Conservation (phyloP, 1,140 invertebrate species). For the Aricia agestis region DNA sequence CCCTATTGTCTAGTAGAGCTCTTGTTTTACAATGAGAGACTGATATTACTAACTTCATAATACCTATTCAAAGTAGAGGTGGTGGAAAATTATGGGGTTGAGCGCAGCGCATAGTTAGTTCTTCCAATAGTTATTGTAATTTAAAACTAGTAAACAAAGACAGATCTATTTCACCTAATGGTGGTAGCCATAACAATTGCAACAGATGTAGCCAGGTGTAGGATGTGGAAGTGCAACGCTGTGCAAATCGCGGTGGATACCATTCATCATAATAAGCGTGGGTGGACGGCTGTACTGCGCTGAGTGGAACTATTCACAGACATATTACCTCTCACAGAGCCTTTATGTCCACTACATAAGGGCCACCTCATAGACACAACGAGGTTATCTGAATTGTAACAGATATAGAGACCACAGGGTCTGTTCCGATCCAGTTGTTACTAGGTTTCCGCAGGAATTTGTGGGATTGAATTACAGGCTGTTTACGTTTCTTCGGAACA, state of each 20-base stretch:
- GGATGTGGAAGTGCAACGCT: neutral
- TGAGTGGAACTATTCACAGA: neutral
- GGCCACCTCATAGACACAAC: no score
- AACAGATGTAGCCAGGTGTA: neutral
- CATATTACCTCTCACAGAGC: no score
- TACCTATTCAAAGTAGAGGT: no score
- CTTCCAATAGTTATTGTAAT: no score
- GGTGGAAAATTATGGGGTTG: no score
- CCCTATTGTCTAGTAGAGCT: neutral
- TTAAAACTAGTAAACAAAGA: no score
- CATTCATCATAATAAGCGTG: slow-evolving; percentile 12
- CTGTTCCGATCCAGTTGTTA: neutral
- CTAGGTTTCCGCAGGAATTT: neutral
- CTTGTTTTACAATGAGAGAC: neutral
- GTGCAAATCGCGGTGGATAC: slow-evolving; percentile 5
- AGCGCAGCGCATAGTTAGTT: no score
- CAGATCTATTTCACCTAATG: no score
- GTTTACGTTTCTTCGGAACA: neutral
- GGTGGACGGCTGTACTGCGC: neutral
- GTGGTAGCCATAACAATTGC: neutral
- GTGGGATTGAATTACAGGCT: neutral
- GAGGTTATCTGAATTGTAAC: neutral
- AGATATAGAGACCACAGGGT: neutral
- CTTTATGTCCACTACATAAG: no score
- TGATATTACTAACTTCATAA: no score